Evolutionary conservation across 2,113 vertebrate genomes (phyloP), one percentile per base, ranked within the genome.

Genomic region (Pedetes capensis): DNA sequence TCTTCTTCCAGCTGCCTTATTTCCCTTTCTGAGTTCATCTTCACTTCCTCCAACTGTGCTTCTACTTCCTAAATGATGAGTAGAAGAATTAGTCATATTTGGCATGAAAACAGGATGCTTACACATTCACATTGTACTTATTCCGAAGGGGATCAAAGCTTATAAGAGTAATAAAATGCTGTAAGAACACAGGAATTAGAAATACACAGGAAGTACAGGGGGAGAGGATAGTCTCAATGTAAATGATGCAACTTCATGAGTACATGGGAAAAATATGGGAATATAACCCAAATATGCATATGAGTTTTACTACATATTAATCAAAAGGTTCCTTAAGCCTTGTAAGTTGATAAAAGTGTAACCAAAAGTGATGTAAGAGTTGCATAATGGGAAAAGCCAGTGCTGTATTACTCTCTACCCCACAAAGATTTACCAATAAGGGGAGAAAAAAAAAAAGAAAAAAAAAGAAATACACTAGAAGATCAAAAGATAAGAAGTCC

Each of bases 11-110:
- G 97, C 42, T 98, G 96, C 57, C 95, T 98, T 96, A 98, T 98
- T 55, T 99, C 98, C 97, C 98, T 98, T 88, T 99, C 98, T 0
- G 97, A 97, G 64, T 97, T 98, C 94, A 98, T 99, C 97, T 98
- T 99, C 97, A 99, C 97, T 93, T 99, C 99, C 17, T 99, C 99
- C 90, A 99, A 95, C 96, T 98, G 98, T 13, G 83, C 87, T 93
- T 98, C 98, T 3, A 98, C 98, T 57, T 98, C 98, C 98, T 98
- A 98, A 29, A 95, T 53, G 88, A 97, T 94, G 23, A 94, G 25
- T 4, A 25, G 59, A 63, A 63, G 6, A 8, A 55, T 97, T 71
- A 97, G 87, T 25, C 16, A 49, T 27, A 20, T 10, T 3, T 68
- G 64, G 49, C 57, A 59, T 1, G 2, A 64, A 57, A 32, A 25